phyloP scores from a whole-genome alignment of 1,140 invertebrate genomes.

The Halotydeus destructor region DNA sequence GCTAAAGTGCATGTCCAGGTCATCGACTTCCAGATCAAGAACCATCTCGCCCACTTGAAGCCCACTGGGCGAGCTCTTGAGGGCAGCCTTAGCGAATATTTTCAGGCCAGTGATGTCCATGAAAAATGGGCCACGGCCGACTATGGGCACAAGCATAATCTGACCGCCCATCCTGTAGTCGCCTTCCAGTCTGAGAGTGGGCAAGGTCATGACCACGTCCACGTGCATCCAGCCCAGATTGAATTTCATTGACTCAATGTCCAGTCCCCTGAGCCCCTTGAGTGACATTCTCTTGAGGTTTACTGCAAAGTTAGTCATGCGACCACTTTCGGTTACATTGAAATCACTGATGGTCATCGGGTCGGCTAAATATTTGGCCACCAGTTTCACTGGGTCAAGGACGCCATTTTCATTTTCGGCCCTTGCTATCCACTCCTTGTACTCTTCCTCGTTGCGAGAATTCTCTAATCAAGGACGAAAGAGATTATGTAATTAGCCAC shows the following conservation, averaged over 20 bases:
- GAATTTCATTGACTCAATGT: constrained; percentile 8
- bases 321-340: constrained; percentile 10
- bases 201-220: constrained; percentile 10
- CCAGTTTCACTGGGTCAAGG: constrained; percentile 8
- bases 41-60: constrained; percentile 9
- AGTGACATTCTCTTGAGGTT: constrained; percentile 11
- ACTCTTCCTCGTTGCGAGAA: too few relatives aligned
- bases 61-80: not conserved
- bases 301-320: constrained; percentile 8
- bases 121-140: constrained; percentile 16
- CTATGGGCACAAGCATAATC: constrained; percentile 13
- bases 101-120: constrained; percentile 16
- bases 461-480: too few relatives aligned
- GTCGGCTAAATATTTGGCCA: constrained; percentile 13
- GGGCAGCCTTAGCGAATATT: constrained; percentile 4
- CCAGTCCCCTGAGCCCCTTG: constrained; percentile 11
- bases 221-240: constrained; percentile 14
- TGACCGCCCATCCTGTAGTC: constrained; percentile 14
- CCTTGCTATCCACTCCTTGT: too few relatives aligned
- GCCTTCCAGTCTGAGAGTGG: constrained; percentile 12
- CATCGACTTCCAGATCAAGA: constrained; percentile 6
- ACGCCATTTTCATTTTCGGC: too few relatives aligned
- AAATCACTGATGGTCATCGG: constrained; percentile 12
- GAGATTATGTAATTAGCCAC: too few relatives aligned
- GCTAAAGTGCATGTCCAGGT: constrained; percentile 15